These are phyloP conservation scores for Pammene fasciana DNA, from an alignment of 2,888 invertebrate genomes.

Conservation along the genomic window DNA sequence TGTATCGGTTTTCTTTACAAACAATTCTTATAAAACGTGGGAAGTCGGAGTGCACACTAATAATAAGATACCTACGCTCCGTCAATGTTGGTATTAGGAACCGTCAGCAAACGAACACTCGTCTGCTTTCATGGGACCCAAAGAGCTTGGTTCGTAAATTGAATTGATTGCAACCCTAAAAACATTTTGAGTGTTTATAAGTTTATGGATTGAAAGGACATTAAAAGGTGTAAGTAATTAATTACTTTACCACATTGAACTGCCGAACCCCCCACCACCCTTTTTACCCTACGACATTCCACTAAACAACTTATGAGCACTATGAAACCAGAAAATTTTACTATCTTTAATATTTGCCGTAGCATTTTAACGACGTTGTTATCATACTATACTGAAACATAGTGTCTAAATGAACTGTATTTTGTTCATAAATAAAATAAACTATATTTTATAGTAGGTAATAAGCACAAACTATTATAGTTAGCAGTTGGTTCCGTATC, in stretches of 20 bases:
- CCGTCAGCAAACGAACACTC: no score
- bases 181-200: background rate
- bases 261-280: slow-evolving; percentile 66
- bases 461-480: slow-evolving; percentile 2
- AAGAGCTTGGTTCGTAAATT: no score
- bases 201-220: slow-evolving; percentile 12
- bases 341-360: slow-evolving; percentile 45
- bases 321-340: slow-evolving; percentile 31
- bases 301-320: slow-evolving; percentile 44
- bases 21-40: no score
- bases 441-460: slow-evolving; percentile 6
- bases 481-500: slow-evolving; percentile 12
- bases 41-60: no score
- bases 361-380: slow-evolving; percentile 33
- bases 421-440: slow-evolving; percentile 26
- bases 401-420: slow-evolving; percentile 26
- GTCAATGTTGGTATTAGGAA: no score
- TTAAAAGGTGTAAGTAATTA: slow-evolving; percentile 25
- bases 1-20: no score
- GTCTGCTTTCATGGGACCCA: no score
- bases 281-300: slow-evolving; percentile 62
- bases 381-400: slow-evolving; percentile 29
- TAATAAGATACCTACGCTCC: no score
- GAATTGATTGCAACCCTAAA: no score
- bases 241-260: slow-evolving; percentile 66